phyloP scores from a whole-genome alignment of 2,888 invertebrate genomes.

The Campoplex capitator region DNA sequence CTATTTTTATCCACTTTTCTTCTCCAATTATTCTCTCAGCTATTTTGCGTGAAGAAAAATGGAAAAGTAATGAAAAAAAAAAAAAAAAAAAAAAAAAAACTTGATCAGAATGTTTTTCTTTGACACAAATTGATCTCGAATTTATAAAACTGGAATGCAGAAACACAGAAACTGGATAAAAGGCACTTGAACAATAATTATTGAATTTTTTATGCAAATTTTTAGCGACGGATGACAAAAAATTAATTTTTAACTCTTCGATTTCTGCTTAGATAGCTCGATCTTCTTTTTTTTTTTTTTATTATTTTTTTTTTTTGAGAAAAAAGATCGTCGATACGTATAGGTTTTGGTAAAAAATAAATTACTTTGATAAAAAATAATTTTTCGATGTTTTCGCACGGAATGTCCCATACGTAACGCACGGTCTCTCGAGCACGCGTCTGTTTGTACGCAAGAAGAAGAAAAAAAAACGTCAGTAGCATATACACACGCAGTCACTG shows the following conservation, averaged over 20 bases:
- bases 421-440: constrained; percentile 56
- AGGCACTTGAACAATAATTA: neutral
- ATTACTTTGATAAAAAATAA: neutral
- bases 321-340: neutral
- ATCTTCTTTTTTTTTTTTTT: no score
- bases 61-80: no score
- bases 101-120: neutral
- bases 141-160: neutral
- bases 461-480: constrained; percentile 42
- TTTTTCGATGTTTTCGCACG: neutral
- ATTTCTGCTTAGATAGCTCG: no score
- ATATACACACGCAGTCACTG: constrained; percentile 57
- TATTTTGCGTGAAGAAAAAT: neutral
- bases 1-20: no score
- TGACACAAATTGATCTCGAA: neutral
- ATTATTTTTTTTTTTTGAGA: neutral
- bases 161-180: neutral
- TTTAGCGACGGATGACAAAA: neutral
- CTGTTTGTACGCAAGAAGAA: constrained; percentile 54
- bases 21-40: no score
- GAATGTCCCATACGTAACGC: constrained; percentile 32
- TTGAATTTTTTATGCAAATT: neutral
- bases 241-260: neutral
- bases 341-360: neutral
- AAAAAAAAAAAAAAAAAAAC: neutral